Percentiles rank a stretch among this genome's conserved stretches.
phyloP scores from a whole-genome alignment of 2,888 invertebrate species.

The Megastigmus dorsalis region DNA sequence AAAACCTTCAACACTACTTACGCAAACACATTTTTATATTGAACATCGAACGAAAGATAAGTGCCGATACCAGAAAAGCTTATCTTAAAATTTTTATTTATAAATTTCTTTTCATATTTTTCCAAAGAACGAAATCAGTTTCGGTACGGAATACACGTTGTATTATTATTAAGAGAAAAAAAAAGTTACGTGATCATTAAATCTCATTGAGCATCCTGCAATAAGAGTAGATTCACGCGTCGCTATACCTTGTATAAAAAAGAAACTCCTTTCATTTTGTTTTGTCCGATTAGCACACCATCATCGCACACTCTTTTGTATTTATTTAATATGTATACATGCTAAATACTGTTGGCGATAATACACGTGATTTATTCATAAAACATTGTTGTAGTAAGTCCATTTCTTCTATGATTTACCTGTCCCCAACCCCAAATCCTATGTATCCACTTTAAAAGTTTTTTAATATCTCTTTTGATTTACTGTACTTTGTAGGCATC shows the following conservation, averaged over 20 bases:
- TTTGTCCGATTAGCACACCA: constrained; percentile 12
- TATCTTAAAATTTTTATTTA: not conserved
- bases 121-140: not conserved
- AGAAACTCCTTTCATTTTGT: not conserved
- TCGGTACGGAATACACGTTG: not conserved
- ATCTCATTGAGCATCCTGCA: not conserved
- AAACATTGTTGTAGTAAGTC: constrained; percentile 34
- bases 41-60: too few relatives aligned
- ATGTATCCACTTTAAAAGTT: too few relatives aligned
- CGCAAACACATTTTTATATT: not conserved
- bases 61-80: too few relatives aligned
- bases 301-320: constrained; percentile 34
- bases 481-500: too few relatives aligned
- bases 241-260: not conserved
- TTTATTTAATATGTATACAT: constrained; percentile 37
- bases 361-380: constrained; percentile 43
- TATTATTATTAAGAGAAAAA: constrained; percentile 3
- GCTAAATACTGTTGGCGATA: constrained; percentile 32
- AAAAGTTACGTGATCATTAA: not conserved
- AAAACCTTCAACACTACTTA: not conserved
- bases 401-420: constrained; percentile 37
- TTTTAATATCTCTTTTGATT: too few relatives aligned
- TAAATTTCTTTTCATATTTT: too few relatives aligned
- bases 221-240: not conserved
- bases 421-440: too few relatives aligned